Evolutionary conservation across 2,797 vertebrate genomes (phyloP).

Genomic region (Diceros bicornis): DNA sequence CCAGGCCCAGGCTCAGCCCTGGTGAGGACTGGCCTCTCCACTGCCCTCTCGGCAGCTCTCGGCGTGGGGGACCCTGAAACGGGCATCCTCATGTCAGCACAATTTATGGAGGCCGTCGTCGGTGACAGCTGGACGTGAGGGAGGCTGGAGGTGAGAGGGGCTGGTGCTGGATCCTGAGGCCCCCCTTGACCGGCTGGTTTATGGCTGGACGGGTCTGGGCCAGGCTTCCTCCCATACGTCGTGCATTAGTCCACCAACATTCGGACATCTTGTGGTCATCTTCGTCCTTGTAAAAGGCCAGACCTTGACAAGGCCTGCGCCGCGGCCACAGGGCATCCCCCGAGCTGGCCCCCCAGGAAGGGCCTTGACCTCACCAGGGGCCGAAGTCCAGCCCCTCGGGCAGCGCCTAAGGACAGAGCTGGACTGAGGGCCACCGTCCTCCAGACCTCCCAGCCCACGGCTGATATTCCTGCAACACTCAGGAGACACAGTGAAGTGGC

Average conservation of each 20-base stretch:
- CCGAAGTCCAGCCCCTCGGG: accelerated
- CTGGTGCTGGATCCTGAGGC: background rate
- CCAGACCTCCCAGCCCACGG: background rate
- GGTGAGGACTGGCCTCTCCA: background rate
- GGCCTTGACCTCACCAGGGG: background rate
- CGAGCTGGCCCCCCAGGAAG: background rate
- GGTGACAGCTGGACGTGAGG: background rate
- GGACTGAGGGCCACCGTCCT: accelerated
- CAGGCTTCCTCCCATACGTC: background rate
- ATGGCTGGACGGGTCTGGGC: background rate
- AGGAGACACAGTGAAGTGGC: background rate
- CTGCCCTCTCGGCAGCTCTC: background rate
- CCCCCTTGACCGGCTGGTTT: background rate
- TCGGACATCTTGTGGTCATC: background rate
- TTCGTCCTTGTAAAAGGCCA: background rate
- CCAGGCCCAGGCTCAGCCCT: background rate
- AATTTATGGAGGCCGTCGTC: background rate
- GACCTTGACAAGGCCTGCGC: background rate
- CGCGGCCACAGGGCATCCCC: background rate
- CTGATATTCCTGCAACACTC: background rate
- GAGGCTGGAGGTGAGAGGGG: no score
- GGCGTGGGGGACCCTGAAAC: background rate
- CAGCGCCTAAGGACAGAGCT: background rate
- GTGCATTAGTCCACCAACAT: background rate
- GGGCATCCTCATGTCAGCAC: accelerated